Evolutionary conservation across 1,140 invertebrate genomes (phyloP), one percentile per base, ranked within the genome.

Genomic region (Trachymyrmex septentrionalis): DNA sequence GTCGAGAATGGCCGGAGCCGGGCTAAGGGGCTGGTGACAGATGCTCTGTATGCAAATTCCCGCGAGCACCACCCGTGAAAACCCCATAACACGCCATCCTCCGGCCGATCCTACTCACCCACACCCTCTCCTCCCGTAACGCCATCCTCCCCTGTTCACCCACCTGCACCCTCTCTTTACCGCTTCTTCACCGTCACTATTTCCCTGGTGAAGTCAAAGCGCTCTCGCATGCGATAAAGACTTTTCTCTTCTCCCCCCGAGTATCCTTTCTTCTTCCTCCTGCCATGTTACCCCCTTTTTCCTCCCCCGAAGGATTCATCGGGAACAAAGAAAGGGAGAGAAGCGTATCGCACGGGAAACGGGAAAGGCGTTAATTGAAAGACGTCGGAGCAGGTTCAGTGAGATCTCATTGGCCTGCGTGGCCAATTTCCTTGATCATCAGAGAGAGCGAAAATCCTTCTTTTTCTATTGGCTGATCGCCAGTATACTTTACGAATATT

Each of bases 31-130:
- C 94, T 94, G 94, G 94, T 95, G 95, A 95, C 94, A 95, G 95
- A 95, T 95, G 94, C 94, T 95, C 94, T 95, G 94, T 95, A 95
- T 95, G 95, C 94, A 95, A 95, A 95, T 95, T 94, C 92, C 86
- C 92, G 91, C 69, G 80, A 84, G 80, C 80, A 92, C 92, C 92
- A 92, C 91, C 92, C 91, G 91, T 91, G 89, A 91, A 93, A 93
- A 93, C 91, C 92, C 92, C 92, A 91, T 93, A 89, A 86, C 80
- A 89, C 89, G 87, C 90, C 89, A 86, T 90, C 88, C 89, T 88
- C 81, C 72, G 77, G 71, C 85, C 78, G 86, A 86, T 86, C 71
- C 63, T 66, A 61, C 57, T 84, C 77, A 69, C 71, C 77, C 82
- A 87, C 82, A 50, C 53, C 53, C 53, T 21, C 72, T 88, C 88